Conservation (phyloP, 2,888 invertebrate species). For the Pimpla rufipes region DNA sequence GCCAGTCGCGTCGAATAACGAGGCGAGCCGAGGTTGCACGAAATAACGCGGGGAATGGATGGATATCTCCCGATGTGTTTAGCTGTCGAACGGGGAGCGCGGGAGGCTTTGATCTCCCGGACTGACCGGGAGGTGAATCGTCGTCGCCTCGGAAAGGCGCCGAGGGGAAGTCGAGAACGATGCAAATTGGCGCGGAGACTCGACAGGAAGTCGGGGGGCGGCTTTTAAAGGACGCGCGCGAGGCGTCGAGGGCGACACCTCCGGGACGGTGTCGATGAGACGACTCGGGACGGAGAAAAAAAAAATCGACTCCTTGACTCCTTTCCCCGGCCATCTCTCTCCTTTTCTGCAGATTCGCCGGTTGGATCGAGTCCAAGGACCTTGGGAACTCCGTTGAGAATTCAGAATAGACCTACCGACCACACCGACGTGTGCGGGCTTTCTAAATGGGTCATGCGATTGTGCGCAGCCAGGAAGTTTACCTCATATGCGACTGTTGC, state of each 20-base stretch:
- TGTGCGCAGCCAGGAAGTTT: conserved; percentile 74
- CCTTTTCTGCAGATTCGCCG: conserved; percentile 58
- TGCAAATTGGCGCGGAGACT: conserved; percentile 49
- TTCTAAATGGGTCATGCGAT: conserved; percentile 78
- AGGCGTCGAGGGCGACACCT: conserved; percentile 23
- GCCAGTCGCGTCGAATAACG: conserved; percentile 56
- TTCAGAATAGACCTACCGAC: conserved; percentile 75
- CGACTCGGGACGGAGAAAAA: conserved; percentile 17
- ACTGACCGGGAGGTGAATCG: neutral
- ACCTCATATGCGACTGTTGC: conserved; percentile 69
- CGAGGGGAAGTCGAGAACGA: conserved; percentile 57
- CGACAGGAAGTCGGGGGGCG: conserved; percentile 44
- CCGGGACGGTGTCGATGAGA: conserved; percentile 57
- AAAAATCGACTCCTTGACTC: conserved; percentile 9
- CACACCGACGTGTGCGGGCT: conserved; percentile 63
- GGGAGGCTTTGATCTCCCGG: neutral
- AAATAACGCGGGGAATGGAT: conserved; percentile 18
- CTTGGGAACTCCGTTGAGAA: conserved; percentile 74
- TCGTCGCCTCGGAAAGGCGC: neutral
- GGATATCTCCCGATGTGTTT: neutral
- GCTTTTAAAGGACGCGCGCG: conserved; percentile 15
- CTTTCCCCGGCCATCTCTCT: conserved; percentile 28
- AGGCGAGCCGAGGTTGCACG: conserved; percentile 14
- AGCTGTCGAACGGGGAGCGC: neutral
- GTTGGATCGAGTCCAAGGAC: conserved; percentile 78